phyloP scores from a whole-genome alignment of 2,113 vertebrate genomes.

The Tamias sibiricus region DNA sequence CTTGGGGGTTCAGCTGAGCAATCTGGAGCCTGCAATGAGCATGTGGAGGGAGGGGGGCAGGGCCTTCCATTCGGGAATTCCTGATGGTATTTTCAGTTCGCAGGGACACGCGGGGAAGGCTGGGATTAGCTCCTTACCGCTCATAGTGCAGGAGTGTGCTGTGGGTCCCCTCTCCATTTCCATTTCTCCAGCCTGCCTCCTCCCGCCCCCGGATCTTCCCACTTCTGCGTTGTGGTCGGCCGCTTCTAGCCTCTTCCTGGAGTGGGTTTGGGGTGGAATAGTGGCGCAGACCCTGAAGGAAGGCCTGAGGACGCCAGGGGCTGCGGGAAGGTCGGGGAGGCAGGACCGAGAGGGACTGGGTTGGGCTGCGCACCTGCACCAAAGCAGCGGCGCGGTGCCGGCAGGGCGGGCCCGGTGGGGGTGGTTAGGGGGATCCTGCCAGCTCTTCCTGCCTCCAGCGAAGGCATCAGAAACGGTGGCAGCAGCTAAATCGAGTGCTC shows the following conservation, averaged over 20 bases:
- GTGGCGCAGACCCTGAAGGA: neutral
- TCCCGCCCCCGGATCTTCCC: neutral
- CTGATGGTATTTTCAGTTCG: neutral
- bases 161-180: too few relatives aligned
- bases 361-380: too few relatives aligned
- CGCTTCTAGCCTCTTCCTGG: rapidly evolving
- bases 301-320: neutral
- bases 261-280: neutral
- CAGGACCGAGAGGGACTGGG: rapidly evolving
- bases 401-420: neutral
- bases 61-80: neutral
- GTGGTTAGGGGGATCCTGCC: neutral
- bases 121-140: neutral
- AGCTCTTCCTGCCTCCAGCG: too few relatives aligned
- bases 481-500: neutral
- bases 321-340: neutral
- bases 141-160: neutral
- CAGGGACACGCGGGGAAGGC: neutral
- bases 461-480: neutral
- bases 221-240: rapidly evolving
- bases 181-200: neutral
- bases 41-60: neutral
- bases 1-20: neutral
- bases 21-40: neutral
- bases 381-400: too few relatives aligned